A percentile compares a stretch with the other conserved stretches of the same genome.
Evolutionary conservation across 2,888 invertebrate species (phyloP).

Genomic region (Proisotoma minuta): DNA sequence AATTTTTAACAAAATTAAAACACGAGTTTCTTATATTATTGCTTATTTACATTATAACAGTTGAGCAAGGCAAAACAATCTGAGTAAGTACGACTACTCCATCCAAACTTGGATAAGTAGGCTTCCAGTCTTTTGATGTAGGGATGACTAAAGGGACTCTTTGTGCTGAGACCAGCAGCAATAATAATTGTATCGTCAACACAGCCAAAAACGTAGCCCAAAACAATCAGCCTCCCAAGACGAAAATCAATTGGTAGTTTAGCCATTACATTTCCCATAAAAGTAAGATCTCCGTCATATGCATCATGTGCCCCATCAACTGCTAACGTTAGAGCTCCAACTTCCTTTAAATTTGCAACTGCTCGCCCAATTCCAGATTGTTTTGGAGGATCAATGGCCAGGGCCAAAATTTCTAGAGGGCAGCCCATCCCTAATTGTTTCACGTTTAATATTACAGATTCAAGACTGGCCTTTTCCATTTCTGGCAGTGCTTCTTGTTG

Average conservation of each 20-base stretch:
- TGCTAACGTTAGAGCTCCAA: slow-evolving; percentile 70
- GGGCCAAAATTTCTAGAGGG: slow-evolving; percentile 72
- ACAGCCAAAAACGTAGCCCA: slow-evolving; percentile 80
- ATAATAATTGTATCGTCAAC: slow-evolving; percentile 81
- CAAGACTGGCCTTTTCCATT: slow-evolving; percentile 74
- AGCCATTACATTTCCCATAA: slow-evolving; percentile 77
- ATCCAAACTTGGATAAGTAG: slow-evolving; percentile 70
- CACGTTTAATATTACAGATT: slow-evolving; percentile 70
- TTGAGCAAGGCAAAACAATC: slow-evolving; percentile 78
- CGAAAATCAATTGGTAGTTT: slow-evolving; percentile 75
- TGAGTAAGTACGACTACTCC: slow-evolving; percentile 77
- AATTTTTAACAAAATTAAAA: background rate
- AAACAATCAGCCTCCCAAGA: slow-evolving; percentile 73
- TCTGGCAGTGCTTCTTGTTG: slow-evolving; percentile 62
- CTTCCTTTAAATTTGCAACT: slow-evolving; percentile 78
- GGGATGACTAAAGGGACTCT: slow-evolving; percentile 71
- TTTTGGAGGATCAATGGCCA: slow-evolving; percentile 83
- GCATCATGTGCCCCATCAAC: slow-evolving; percentile 54
- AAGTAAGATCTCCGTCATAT: slow-evolving; percentile 81
- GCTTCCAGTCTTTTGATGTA: slow-evolving; percentile 65
- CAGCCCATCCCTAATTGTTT: slow-evolving; percentile 77
- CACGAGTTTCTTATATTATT: background rate
- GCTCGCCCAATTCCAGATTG: slow-evolving; percentile 74
- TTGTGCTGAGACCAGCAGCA: slow-evolving; percentile 76
- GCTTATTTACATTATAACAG: slow-evolving; percentile 64